Conservation (phyloP, 2,797 vertebrate species). For the Zalophus californianus region DNA sequence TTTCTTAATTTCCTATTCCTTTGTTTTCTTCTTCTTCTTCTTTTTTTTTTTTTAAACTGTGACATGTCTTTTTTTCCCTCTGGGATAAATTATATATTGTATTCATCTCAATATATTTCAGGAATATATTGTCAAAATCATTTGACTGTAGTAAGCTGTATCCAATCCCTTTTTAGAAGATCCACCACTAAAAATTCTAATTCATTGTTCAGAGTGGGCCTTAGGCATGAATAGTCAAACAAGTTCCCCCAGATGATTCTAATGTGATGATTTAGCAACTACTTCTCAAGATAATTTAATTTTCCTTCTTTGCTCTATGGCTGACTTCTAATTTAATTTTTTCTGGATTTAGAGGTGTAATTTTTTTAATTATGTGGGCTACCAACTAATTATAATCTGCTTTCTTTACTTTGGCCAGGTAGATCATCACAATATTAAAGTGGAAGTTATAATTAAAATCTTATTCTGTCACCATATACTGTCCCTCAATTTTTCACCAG, state of each 20-base stretch:
- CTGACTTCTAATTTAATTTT: slow-evolving; percentile 33
- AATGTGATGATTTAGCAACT: not conserved
- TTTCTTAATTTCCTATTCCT: not conserved
- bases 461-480: not conserved
- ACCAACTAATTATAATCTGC: not conserved
- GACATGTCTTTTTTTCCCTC: not conserved
- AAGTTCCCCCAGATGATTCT: not conserved
- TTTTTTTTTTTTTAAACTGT: not conserved
- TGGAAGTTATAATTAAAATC: not conserved
- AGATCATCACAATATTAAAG: not conserved
- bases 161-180: not conserved
- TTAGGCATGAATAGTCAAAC: not conserved
- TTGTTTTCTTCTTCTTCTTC: not conserved
- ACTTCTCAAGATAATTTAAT: not conserved
- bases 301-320: not conserved
- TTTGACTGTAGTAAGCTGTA: not conserved
- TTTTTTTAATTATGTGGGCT: not conserved
- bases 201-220: not conserved
- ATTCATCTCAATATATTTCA: not conserved
- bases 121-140: not conserved
- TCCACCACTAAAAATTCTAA: not conserved
- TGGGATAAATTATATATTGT: not conserved
- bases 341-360: not conserved
- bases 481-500: not conserved
- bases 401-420: not conserved